A percentile compares a stretch with the other conserved stretches of the same genome.
Conservation (phyloP, 2,797 vertebrate species). For the Pipistrellus nathusii region DNA sequence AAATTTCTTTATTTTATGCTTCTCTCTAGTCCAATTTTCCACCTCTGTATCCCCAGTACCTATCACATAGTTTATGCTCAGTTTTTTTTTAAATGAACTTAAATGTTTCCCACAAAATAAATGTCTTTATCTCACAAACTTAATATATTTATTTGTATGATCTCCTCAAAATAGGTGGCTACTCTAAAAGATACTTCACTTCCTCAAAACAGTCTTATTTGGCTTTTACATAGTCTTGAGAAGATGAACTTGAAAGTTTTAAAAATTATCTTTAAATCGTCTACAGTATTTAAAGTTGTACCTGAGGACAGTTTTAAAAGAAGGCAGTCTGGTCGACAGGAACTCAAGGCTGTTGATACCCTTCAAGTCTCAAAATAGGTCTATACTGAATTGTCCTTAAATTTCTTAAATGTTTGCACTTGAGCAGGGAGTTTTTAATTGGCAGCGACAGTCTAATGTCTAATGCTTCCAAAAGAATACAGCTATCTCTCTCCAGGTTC, state of each 20-base stretch:
- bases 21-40: background rate
- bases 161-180: background rate
- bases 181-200: background rate
- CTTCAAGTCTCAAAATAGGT: background rate
- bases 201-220: slow-evolving; percentile 1
- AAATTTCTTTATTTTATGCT: background rate
- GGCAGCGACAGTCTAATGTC: background rate
- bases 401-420: slow-evolving; percentile 26
- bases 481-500: slow-evolving; percentile 3
- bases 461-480: slow-evolving; percentile 38
- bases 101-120: background rate
- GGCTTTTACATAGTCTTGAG: background rate
- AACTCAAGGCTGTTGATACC: background rate
- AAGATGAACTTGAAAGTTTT: background rate
- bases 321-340: background rate
- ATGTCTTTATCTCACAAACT: background rate
- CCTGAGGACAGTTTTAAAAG: slow-evolving; percentile 48
- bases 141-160: background rate
- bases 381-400: background rate
- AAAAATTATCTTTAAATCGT: background rate
- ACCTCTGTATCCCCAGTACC: background rate
- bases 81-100: background rate
- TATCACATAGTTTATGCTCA: background rate
- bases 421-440: slow-evolving; percentile 14
- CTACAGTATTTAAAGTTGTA: slow-evolving; percentile 37